Percentiles rank a stretch among this genome's conserved stretches.
phyloP scores from a whole-genome alignment of 2,888 invertebrate genomes.

The Drymonia ruficornis region DNA sequence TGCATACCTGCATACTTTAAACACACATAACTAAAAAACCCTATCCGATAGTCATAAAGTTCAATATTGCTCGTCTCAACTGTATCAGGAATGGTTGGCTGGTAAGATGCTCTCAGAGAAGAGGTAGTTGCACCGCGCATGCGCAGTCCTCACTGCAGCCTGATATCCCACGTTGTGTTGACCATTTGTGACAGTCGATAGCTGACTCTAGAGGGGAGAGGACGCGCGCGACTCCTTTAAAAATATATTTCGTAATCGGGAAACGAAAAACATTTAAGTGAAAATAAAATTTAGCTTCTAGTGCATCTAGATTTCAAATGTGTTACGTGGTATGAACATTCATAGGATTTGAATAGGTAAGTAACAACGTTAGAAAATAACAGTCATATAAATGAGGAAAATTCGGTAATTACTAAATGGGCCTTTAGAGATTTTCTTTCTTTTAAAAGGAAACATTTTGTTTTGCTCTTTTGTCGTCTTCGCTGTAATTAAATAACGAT shows the following conservation, averaged over 20 bases:
- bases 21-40: conserved; percentile 9
- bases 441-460: conserved; percentile 25
- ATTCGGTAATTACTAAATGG: conserved; percentile 39
- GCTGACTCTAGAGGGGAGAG: conserved; percentile 48
- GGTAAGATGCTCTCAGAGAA: conserved; percentile 55
- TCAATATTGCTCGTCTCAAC: conserved; percentile 36
- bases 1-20: conserved; percentile 39
- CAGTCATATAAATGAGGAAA: conserved; percentile 32
- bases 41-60: conserved; percentile 38
- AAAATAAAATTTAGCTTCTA: conserved; percentile 25
- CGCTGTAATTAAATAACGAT: conserved; percentile 13
- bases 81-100: conserved; percentile 32
- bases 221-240: conserved; percentile 43
- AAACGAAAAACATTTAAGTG: conserved; percentile 26
- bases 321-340: conserved; percentile 43
- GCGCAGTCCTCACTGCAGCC: conserved; percentile 73
- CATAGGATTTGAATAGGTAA: conserved; percentile 47
- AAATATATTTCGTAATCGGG: conserved; percentile 31
- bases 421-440: conserved; percentile 32
- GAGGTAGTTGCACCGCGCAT: conserved; percentile 71
- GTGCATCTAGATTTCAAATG: conserved; percentile 38
- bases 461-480: conserved; percentile 23
- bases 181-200: conserved; percentile 71
- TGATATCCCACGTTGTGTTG: conserved; percentile 59
- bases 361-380: conserved; percentile 32